Percentiles rank a stretch among this genome's conserved stretches.
Evolutionary conservation across 1,140 invertebrate species (phyloP).

Genomic region (Psix sp.): DNA sequence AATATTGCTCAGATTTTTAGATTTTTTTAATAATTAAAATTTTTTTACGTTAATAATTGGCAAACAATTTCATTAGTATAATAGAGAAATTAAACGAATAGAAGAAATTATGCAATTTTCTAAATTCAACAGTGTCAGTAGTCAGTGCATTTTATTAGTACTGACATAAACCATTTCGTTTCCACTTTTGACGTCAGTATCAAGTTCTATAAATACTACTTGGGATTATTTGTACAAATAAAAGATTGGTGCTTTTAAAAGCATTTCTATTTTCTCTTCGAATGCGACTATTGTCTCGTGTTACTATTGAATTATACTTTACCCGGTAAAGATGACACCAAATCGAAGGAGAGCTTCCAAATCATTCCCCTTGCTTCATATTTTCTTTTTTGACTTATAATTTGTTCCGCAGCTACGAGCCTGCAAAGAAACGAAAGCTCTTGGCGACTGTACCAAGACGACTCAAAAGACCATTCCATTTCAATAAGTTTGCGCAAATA

Average conservation of each 20-base stretch:
- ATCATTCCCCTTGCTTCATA: constrained; percentile 38
- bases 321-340: constrained; percentile 69
- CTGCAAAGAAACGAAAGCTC: constrained; percentile 67
- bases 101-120: too few species aligned
- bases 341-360: constrained; percentile 70
- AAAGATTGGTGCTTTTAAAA: constrained; percentile 19
- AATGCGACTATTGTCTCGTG: constrained; percentile 36
- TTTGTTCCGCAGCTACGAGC: constrained; percentile 57
- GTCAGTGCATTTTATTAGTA: too few species aligned
- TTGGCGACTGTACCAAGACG: constrained; percentile 70
- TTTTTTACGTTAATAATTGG: too few species aligned
- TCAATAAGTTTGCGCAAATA: constrained; percentile 64
- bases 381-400: constrained; percentile 6
- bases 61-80: too few species aligned
- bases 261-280: constrained; percentile 11
- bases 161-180: constrained; percentile 22
- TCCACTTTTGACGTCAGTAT: constrained; percentile 17
- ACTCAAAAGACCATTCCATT: constrained; percentile 66
- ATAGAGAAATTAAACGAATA: too few species aligned
- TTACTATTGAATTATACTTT: constrained; percentile 55
- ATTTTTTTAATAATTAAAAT: too few species aligned
- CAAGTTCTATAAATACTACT: constrained; percentile 21
- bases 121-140: too few species aligned
- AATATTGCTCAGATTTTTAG: too few species aligned
- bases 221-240: constrained; percentile 21